Conservation (phyloP, 1,140 invertebrate species). For the Cotesia chilonis region DNA sequence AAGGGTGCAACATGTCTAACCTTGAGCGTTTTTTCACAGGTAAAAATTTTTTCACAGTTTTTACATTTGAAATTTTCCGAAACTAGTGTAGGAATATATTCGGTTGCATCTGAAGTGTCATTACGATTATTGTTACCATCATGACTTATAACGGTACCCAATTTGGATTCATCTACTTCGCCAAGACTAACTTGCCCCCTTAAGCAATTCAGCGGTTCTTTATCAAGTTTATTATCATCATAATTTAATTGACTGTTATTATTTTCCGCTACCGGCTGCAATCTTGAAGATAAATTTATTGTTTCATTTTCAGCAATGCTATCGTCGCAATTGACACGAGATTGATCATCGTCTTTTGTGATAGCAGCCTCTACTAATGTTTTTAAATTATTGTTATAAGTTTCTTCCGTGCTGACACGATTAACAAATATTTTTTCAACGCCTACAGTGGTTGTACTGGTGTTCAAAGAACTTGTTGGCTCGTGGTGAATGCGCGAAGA, state of each 20-base stretch:
- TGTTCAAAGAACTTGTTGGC: slow-evolving; percentile 1
- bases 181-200: not conserved
- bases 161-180: not conserved
- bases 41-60: slow-evolving; percentile 64
- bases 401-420: not conserved
- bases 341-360: too few species aligned
- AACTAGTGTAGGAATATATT: not conserved
- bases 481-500: slow-evolving; percentile 4
- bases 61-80: slow-evolving; percentile 57
- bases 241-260: slow-evolving; percentile 1
- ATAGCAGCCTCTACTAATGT: too few species aligned
- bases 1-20: slow-evolving; percentile 41
- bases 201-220: not conserved
- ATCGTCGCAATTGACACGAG: too few species aligned
- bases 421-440: slow-evolving; percentile 2
- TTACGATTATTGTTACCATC: not conserved
- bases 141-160: not conserved
- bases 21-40: slow-evolving; percentile 63
- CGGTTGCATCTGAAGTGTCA: not conserved
- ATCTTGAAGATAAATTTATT: not conserved
- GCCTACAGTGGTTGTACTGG: not conserved
- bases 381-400: not conserved
- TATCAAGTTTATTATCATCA: not conserved
- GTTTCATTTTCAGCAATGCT: too few species aligned
- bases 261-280: not conserved